These are phyloP conservation scores for Megaceryle maxima DNA, from an alignment of 2,113 vertebrate genomes.

Conservation along the genomic window DNA sequence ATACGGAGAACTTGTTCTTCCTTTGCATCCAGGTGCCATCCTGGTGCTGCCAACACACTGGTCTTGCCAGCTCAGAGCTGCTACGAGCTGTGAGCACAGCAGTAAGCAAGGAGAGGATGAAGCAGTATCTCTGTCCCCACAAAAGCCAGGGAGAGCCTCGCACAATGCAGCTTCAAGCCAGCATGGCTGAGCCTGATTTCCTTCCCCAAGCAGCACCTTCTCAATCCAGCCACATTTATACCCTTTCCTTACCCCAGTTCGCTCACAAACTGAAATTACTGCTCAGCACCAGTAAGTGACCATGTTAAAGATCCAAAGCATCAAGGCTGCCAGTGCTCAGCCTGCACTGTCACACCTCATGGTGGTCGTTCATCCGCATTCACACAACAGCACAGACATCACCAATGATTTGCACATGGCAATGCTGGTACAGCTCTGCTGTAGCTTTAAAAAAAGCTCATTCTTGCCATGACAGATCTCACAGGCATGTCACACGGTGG, in stretches of 20 bases:
- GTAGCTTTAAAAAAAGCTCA: background rate
- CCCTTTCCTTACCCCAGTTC: background rate
- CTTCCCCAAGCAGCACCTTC: accelerated
- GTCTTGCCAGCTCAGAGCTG: no score
- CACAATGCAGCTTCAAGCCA: background rate
- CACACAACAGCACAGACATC: background rate
- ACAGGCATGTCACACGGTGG: background rate
- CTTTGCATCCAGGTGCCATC: background rate
- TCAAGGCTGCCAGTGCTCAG: background rate
- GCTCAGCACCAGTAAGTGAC: background rate
- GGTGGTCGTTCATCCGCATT: background rate
- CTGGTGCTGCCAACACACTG: background rate
- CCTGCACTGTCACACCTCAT: accelerated
- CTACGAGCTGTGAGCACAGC: accelerated
- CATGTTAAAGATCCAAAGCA: background rate
- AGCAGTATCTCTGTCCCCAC: background rate
- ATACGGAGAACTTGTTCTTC: accelerated
- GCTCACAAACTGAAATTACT: background rate
- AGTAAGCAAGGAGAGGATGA: background rate
- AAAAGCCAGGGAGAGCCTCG: background rate
- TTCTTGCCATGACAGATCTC: background rate
- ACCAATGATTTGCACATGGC: accelerated
- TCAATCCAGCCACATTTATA: background rate
- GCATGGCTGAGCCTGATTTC: accelerated
- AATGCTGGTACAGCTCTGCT: background rate